A percentile compares a stretch with the other conserved stretches of the same genome.
Evolutionary conservation across 2,797 vertebrate species (phyloP).

Genomic region (Staurois parvus): DNA sequence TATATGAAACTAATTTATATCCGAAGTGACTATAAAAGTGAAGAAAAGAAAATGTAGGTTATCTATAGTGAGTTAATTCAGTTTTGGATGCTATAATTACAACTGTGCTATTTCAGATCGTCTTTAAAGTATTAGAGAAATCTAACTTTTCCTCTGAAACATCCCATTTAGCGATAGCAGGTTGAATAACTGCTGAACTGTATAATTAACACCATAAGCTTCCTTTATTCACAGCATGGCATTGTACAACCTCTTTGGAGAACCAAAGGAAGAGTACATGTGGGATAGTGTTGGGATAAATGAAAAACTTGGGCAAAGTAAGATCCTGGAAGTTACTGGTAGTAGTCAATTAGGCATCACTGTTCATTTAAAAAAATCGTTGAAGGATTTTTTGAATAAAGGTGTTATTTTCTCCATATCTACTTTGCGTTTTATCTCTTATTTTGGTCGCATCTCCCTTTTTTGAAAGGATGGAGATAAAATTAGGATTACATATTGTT

Average conservation of each 20-base stretch:
- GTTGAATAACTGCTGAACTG: slow-evolving; percentile 21
- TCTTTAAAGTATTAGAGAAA: slow-evolving; percentile 14
- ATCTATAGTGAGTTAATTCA: slow-evolving; percentile 44
- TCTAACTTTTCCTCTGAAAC: slow-evolving; percentile 25
- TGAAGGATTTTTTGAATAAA: too few relatives aligned
- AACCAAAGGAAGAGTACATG: background rate
- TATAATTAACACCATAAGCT: slow-evolving; percentile 35
- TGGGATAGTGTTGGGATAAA: background rate
- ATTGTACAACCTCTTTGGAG: background rate
- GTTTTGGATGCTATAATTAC: slow-evolving; percentile 35
- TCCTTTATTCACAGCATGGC: background rate
- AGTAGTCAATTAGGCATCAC: background rate
- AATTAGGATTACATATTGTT: too few relatives aligned
- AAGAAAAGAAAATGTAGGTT: slow-evolving; percentile 26
- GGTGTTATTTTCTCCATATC: too few relatives aligned
- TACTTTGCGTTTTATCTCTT: too few relatives aligned
- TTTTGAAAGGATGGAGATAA: too few relatives aligned
- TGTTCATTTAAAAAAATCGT: background rate
- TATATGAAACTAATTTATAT: slow-evolving; percentile 34
- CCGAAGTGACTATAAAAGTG: slow-evolving; percentile 23
- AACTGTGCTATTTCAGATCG: slow-evolving; percentile 20
- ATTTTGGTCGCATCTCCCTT: too few relatives aligned
- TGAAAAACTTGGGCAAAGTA: background rate
- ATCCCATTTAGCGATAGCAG: slow-evolving; percentile 22
- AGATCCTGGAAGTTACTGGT: background rate